Evolutionary conservation across 2,888 invertebrate genomes (phyloP).

Genomic region (Cosmopolites sordidus): DNA sequence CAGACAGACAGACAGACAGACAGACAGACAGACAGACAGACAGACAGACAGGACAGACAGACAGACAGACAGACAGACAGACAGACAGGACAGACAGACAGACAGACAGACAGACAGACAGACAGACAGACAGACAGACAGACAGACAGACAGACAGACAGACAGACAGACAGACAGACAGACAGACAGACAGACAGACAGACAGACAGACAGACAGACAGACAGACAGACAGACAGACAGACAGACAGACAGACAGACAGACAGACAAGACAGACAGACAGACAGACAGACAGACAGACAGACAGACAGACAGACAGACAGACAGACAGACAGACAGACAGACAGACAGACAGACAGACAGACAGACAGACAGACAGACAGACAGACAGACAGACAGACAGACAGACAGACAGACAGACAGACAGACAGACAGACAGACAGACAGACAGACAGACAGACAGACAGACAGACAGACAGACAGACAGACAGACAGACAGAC

Average conservation of each 20-base stretch:
- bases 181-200: constrained; percentile 16
- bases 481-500: constrained; percentile 13
- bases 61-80: constrained; percentile 15
- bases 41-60: constrained; percentile 14
- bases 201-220: constrained; percentile 17
- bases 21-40: constrained; percentile 17
- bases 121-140: constrained; percentile 16
- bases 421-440: constrained; percentile 18
- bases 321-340: constrained; percentile 13
- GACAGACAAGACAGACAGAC: no score
- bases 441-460: constrained; percentile 17
- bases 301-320: constrained; percentile 9
- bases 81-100: constrained; percentile 6
- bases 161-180: constrained; percentile 14
- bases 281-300: constrained; percentile 15
- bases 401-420: constrained; percentile 17
- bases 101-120: constrained; percentile 11
- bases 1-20: constrained; percentile 18
- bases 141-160: constrained; percentile 16
- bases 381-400: constrained; percentile 18
- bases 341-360: constrained; percentile 13
- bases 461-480: constrained; percentile 17
- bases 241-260: constrained; percentile 14
- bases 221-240: constrained; percentile 14
- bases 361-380: constrained; percentile 15